Evolutionary conservation across 2,888 invertebrate genomes (phyloP), one percentile per base, ranked within the genome.

Genomic region (Girardia tigrina): DNA sequence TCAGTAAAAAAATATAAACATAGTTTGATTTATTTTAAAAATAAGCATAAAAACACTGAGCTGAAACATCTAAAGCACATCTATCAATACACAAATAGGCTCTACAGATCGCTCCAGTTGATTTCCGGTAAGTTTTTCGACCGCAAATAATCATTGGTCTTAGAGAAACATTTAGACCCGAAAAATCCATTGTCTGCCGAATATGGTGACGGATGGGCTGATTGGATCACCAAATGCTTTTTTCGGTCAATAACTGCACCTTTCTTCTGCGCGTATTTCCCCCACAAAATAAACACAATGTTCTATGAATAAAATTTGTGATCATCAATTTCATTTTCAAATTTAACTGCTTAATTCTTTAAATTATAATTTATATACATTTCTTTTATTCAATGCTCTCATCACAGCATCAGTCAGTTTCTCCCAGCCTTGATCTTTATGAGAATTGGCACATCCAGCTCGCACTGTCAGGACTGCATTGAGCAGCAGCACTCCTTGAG

Each of bases 271-370:
- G 86, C 86, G 78, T 88, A 87, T 0, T 86, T 80, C 23, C 88
- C 88, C 88, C 88, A 88, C 23, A 88, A 82, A 26, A 88, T 81
- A 80, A 88, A 88, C 12, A 88, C 88, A 28, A 87, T 82, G 0
- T 85, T 84, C 0, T 77, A 70, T 4, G 16, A 42, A 42, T 16
- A 16, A 42, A 42, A 42, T 42, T 42, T 42, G 14, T 42, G 42
- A 42, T 42, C 14, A 42, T 14, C 42, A 42, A 16, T 42, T 42
- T 16, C 14, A 14, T 42, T 14, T 14, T 16, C 42, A 42, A 14
- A 42, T 42, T 42, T 42, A 16, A 42, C 16, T 14, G 42, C 14
- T 42, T 42, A 42, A 42, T 14, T 16, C 14, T 16, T 14, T 16
- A 42, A n/a, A n/a, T n/a, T n/a, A n/a, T n/a, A n/a, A n/a, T n/a